Conservation (phyloP, 1,140 invertebrate genomes). For the Diploscapter pachys region DNA sequence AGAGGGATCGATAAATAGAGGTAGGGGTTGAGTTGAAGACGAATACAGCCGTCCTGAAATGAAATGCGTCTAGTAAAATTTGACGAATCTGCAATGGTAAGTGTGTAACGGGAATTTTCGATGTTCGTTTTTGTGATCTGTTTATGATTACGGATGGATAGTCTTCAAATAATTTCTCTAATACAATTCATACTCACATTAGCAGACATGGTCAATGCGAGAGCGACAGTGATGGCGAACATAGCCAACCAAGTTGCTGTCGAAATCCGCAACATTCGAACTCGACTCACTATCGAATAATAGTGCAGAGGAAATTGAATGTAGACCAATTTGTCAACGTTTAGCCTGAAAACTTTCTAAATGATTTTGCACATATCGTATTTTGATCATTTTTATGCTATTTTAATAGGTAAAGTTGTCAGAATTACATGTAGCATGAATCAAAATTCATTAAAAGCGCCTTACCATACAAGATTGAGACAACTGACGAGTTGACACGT, state of each 20-base stretch:
- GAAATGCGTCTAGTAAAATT: no score
- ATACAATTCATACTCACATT: conserved; percentile 27
- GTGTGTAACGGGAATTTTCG: no score
- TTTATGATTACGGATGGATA: no score
- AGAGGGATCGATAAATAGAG: conserved; percentile 47
- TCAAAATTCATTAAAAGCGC: background rate
- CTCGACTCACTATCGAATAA: conserved; percentile 47
- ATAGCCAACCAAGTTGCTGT: conserved; percentile 42
- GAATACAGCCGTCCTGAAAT: conserved; percentile 46
- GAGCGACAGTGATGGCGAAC: conserved; percentile 28
- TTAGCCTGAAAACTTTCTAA: conserved; percentile 38
- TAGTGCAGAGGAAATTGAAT: conserved; percentile 56
- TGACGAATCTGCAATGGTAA: no score
- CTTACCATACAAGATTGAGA: conserved; percentile 52
- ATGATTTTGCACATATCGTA: no score
- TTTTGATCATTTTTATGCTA: background rate
- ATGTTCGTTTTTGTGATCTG: no score
- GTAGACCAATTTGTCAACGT: conserved; percentile 54
- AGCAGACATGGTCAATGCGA: conserved; percentile 46
- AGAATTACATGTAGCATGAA: background rate
- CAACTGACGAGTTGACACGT: conserved; percentile 55
- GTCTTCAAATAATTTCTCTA: no score
- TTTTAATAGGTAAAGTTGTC: background rate
- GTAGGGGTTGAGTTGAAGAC: conserved; percentile 27
- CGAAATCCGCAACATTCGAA: conserved; percentile 38